A percentile compares a stretch with the other conserved stretches of the same genome.
These are phyloP conservation scores for Idaea aversata DNA, from an alignment of 2,888 invertebrate genomes.

Conservation along the genomic window DNA sequence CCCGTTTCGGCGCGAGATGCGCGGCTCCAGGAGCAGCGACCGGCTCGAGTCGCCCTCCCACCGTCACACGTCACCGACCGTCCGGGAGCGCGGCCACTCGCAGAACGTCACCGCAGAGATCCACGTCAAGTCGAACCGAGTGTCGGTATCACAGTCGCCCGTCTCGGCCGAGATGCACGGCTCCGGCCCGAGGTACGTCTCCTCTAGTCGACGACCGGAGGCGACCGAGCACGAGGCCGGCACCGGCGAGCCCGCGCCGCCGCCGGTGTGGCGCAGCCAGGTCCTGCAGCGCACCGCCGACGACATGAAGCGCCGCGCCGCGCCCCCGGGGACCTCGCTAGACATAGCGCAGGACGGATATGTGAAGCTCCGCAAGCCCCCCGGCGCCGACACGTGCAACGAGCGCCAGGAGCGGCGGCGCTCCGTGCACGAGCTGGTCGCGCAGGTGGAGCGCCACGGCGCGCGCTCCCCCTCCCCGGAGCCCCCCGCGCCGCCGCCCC, in stretches of 20 bases:
- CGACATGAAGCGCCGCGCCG: conserved; percentile 62
- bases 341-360: conserved; percentile 77
- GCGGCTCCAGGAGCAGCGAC: conserved; percentile 69
- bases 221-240: conserved; percentile 53
- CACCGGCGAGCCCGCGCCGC: conserved; percentile 41
- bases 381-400: conserved; percentile 46
- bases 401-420: conserved; percentile 62
- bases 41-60: conserved; percentile 47
- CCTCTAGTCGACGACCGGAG: conserved; percentile 58
- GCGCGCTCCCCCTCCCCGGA: neutral
- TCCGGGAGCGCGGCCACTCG: conserved; percentile 51
- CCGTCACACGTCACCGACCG: conserved; percentile 52
- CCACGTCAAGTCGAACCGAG: conserved; percentile 66
- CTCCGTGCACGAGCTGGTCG: conserved; percentile 83
- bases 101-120: conserved; percentile 74
- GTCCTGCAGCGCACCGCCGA: conserved; percentile 72
- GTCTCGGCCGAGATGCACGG: conserved; percentile 56
- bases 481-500: conserved; percentile 33
- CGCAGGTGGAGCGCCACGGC: conserved; percentile 77
- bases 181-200: conserved; percentile 50
- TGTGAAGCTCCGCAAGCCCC: conserved; percentile 69
- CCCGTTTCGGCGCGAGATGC: conserved; percentile 58
- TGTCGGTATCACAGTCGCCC: conserved; percentile 67
- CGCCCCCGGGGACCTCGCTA: conserved; percentile 55
- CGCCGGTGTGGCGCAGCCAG: conserved; percentile 69